phyloP scores from a whole-genome alignment of 2,113 vertebrate genomes.

The Laticauda colubrina region DNA sequence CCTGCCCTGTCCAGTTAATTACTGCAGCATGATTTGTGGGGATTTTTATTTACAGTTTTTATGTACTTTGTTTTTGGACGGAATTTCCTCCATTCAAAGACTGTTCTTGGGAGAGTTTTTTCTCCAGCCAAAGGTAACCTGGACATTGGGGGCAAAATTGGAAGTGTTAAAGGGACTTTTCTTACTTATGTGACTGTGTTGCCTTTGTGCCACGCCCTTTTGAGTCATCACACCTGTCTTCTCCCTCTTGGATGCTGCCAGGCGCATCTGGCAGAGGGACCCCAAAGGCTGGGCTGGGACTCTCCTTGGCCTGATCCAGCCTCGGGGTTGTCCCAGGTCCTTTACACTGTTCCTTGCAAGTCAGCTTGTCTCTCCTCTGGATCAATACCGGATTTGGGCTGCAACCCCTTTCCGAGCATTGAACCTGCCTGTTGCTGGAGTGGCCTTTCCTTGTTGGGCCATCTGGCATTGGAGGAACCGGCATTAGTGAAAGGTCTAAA shows the following conservation, averaged over 20 bases:
- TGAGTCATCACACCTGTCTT: not conserved
- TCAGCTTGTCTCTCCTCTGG: not conserved
- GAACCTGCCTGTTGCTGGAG: not conserved
- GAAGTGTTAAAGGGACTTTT: no score
- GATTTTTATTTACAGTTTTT: no score
- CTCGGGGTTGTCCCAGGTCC: not conserved
- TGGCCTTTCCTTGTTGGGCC: not conserved
- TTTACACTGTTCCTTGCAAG: not conserved
- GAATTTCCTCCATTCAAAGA: no score
- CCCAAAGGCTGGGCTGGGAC: not conserved
- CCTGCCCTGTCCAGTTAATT: no score
- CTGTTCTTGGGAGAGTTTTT: no score
- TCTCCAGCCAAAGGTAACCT: no score
- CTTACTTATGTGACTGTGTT: no score
- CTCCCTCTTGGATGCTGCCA: not conserved
- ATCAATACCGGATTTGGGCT: not conserved
- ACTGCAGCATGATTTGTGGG: no score
- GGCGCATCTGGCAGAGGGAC: not conserved
- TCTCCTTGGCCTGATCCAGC: not conserved
- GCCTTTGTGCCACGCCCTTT: no score
- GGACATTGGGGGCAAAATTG: no score
- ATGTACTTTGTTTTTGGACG: no score
- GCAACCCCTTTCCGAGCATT: not conserved
- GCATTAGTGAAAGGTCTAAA: not conserved
- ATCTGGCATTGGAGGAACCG: not conserved